Base-by-base conservation (phyloP, 92 coral and sea anemone genomes). In the Diadumene lineata region DNA sequence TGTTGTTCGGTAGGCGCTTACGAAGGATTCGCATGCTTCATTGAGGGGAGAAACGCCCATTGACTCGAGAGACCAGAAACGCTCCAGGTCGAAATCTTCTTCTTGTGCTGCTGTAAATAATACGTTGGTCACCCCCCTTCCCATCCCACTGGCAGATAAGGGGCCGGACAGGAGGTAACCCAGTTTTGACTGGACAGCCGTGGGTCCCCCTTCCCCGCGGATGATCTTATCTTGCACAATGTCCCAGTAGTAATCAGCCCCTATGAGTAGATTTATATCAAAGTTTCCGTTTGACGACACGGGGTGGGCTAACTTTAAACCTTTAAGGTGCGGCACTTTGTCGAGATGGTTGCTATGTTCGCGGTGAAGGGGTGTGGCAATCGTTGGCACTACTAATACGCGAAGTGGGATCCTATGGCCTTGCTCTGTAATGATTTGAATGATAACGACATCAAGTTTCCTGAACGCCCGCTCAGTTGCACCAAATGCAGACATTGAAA, bases 171-270 rank as follows among this genome's bases (percentile, higher is more conserved):
- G 30, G 30, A 67, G 30, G 67, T 75, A 77, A 29, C 80, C 90
- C 1, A 85, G 61, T 68, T 69, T 85, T 22, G 86, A 75, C 44
- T 56, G 68, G 8, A 74, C 50, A 7, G 88, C 88, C 0, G 84
- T 74, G n/a, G 84, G 88, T 23, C 83, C 88, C 43, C 34, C 68
- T n/a, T 77, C 84, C 4, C 84, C 84, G 6, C 48, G 43, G 1
- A 73, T 31, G 43, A 72, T 63, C 15, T 85, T 70, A 0, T 82
- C 89, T 31, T 44, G 17, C 22, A 85, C 89, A 27, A 85, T 26
- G 51, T 80, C 68, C 89, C 89, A 85, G 31, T 75, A 85, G 31
- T 66, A 31, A 70, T 84, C 78, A 0, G 78, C 60, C 1, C 89
- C 89, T 60, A 84, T 66, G n/a, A n/a, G n/a, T n/a, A n/a, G n/a